Percentiles rank a stretch among this genome's conserved stretches.
Conservation (phyloP, 1,140 invertebrate species). For the Phthorimaea operculella region DNA sequence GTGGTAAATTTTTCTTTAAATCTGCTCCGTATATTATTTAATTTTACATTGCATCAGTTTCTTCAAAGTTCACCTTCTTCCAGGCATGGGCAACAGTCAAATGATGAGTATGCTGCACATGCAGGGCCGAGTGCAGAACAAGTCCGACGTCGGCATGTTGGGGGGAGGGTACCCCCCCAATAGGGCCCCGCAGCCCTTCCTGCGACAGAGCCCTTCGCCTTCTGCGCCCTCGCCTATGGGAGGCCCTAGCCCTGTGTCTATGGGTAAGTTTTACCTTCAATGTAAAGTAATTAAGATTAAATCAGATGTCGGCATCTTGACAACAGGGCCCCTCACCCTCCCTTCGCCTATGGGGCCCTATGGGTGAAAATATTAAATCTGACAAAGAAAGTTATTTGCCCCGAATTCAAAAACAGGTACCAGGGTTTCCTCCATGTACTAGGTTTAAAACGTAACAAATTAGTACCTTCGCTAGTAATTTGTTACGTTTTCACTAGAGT, state of each 20-base stretch:
- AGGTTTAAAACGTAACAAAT: too few relatives aligned
- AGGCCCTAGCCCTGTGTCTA: constrained; percentile 65
- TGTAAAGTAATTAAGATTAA: not conserved
- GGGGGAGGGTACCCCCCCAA: constrained; percentile 47
- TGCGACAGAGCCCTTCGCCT: constrained; percentile 76
- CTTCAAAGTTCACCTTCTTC: constrained; percentile 1
- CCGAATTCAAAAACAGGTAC: too few relatives aligned
- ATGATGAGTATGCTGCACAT: constrained; percentile 71
- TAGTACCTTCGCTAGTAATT: too few relatives aligned
- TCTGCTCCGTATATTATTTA: too few relatives aligned
- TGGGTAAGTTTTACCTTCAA: constrained; percentile 38
- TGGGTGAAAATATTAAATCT: too few relatives aligned
- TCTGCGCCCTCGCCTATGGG: constrained; percentile 77
- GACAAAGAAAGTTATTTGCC: too few relatives aligned
- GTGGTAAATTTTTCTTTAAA: too few relatives aligned
- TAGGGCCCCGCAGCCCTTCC: constrained; percentile 73
- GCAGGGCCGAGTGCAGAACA: constrained; percentile 63
- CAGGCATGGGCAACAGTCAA: constrained; percentile 64
- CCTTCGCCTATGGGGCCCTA: too few relatives aligned
- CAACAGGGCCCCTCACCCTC: too few relatives aligned
- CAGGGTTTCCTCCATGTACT: too few relatives aligned
- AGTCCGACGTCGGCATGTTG: constrained; percentile 43
- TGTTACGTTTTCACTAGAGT: too few relatives aligned
- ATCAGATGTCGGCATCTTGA: too few relatives aligned
- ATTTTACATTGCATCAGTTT: not conserved